Percentiles rank a stretch among this genome's conserved stretches.
These are phyloP conservation scores for Merodon equestris DNA, from an alignment of 2,888 invertebrate species.

Conservation along the genomic window DNA sequence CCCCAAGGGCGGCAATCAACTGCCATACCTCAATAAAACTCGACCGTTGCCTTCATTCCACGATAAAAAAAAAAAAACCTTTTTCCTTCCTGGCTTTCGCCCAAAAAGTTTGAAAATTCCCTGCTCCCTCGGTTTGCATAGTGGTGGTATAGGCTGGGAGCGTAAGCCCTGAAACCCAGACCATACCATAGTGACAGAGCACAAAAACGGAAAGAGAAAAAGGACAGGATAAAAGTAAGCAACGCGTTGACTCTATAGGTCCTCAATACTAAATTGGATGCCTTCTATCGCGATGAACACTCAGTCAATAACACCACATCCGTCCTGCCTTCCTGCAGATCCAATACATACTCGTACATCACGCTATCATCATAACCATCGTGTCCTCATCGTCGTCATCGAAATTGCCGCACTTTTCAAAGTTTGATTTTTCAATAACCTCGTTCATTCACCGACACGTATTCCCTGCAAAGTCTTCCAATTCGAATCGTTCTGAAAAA, in stretches of 20 bases:
- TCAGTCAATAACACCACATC: conserved; percentile 32
- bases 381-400: background rate
- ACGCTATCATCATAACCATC: conserved; percentile 1
- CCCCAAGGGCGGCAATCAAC: conserved; percentile 50
- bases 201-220: conserved; percentile 32
- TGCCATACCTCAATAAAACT: conserved; percentile 39
- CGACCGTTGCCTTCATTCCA: conserved; percentile 1
- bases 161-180: conserved; percentile 37
- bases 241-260: too few species aligned
- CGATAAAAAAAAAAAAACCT: conserved; percentile 25
- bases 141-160: conserved; percentile 27
- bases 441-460: conserved; percentile 61
- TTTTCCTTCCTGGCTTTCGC: conserved; percentile 42
- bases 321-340: conserved; percentile 3
- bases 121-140: conserved; percentile 38
- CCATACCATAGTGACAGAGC: conserved; percentile 40
- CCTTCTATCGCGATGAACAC: conserved; percentile 47
- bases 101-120: conserved; percentile 59
- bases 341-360: background rate
- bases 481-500: background rate
- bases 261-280: conserved; percentile 55
- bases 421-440: conserved; percentile 65
- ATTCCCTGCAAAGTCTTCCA: conserved; percentile 32
- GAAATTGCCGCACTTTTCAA: conserved; percentile 31
- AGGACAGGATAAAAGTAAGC: too few species aligned